Evolutionary conservation across 2,113 vertebrate genomes (phyloP).

Genomic region (Caranx ignobilis): DNA sequence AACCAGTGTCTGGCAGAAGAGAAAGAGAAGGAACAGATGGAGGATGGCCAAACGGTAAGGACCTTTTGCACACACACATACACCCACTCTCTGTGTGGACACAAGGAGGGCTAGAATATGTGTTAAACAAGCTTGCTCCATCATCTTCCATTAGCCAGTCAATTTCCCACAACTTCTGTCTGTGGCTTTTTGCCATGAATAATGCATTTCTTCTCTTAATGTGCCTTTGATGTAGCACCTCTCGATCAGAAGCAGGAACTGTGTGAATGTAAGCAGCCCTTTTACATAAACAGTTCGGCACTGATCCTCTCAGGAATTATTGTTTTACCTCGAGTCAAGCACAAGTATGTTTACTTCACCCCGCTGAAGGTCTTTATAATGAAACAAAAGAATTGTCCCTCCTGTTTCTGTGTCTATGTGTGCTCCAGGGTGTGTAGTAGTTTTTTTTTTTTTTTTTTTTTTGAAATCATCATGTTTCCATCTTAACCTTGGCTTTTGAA

Average conservation of each 20-base stretch:
- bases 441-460: slow-evolving; percentile 12
- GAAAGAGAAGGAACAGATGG: slow-evolving; percentile 58
- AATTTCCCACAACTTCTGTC: slow-evolving; percentile 45
- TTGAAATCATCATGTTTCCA: slow-evolving; percentile 7
- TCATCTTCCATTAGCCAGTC: slow-evolving; percentile 57
- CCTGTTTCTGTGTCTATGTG: neutral
- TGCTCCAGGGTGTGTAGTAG: neutral
- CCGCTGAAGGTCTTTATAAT: slow-evolving; percentile 14
- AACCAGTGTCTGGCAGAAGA: slow-evolving; percentile 64
- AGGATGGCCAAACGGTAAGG: slow-evolving; percentile 60
- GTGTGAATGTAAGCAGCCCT: slow-evolving; percentile 43
- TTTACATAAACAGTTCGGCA: slow-evolving; percentile 52
- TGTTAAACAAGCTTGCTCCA: slow-evolving; percentile 60
- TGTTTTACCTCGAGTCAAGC: slow-evolving; percentile 50
- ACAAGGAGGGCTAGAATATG: slow-evolving; percentile 41
- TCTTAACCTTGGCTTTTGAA: slow-evolving; percentile 25
- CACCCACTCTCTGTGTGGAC: slow-evolving; percentile 29
- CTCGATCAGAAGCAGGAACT: slow-evolving; percentile 50
- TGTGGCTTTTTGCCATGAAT: slow-evolving; percentile 59
- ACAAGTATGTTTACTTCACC: slow-evolving; percentile 26
- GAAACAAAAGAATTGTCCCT: slow-evolving; percentile 18
- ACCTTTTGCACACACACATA: slow-evolving; percentile 12
- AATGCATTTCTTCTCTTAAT: slow-evolving; percentile 60
- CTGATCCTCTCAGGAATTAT: slow-evolving; percentile 39
- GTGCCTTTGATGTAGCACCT: slow-evolving; percentile 69